These are phyloP conservation scores for Neopelma chrysocephalum DNA, from an alignment of 2,797 vertebrate species.

Conservation along the genomic window DNA sequence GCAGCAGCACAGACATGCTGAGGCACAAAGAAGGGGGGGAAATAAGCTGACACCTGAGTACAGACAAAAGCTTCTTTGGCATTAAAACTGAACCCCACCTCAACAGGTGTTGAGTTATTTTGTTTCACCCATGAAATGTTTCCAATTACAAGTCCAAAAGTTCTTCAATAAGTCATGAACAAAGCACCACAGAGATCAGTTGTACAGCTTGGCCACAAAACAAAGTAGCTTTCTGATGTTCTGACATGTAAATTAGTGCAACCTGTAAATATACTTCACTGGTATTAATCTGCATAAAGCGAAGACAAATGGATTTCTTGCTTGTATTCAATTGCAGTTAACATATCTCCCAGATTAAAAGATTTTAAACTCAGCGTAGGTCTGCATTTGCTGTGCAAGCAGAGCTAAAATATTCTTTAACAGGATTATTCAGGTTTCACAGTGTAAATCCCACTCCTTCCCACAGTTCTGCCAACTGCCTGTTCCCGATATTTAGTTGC, in stretches of 20 bases:
- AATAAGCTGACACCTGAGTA: slow-evolving; percentile 24
- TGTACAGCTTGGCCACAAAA: background rate
- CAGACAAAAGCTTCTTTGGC: slow-evolving; percentile 37
- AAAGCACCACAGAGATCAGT: background rate
- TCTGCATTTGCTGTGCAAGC: background rate
- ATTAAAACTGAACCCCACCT: background rate
- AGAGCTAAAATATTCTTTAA: background rate
- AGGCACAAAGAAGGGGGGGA: background rate
- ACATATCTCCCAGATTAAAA: background rate
- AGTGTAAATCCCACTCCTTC: background rate
- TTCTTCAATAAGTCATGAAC: background rate
- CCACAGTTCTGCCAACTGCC: background rate
- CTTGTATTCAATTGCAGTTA: background rate
- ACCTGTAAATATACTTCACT: background rate
- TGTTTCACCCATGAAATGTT: background rate
- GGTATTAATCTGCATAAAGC: background rate
- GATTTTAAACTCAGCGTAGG: background rate
- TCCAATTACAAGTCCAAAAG: background rate
- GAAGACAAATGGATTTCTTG: background rate
- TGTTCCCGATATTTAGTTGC: background rate
- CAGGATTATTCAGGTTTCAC: background rate
- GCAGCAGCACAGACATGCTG: background rate
- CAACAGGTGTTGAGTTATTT: background rate
- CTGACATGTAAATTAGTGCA: background rate
- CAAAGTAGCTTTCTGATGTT: background rate